Percentiles rank a stretch among this genome's conserved stretches.
phyloP scores from a whole-genome alignment of 2,797 vertebrate genomes.

The Hyperoplus immaculatus region DNA sequence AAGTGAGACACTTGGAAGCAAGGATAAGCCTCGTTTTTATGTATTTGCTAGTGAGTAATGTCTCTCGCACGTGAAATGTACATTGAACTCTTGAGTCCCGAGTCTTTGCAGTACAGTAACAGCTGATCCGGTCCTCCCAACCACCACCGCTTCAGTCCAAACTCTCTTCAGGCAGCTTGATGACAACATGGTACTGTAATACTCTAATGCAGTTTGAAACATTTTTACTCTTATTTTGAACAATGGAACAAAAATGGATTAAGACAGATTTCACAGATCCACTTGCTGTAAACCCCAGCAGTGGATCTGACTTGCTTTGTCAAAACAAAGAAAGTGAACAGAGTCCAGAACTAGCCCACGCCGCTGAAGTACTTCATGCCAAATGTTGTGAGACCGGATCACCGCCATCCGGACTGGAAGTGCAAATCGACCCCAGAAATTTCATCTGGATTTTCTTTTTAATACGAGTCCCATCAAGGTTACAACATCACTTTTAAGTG shows the following conservation, averaged over 20 bases:
- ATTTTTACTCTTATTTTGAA: constrained; percentile 27
- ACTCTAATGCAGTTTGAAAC: constrained; percentile 22
- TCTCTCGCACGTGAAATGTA: constrained; percentile 65
- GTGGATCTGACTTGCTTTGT: constrained; percentile 47
- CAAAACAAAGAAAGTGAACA: constrained; percentile 25
- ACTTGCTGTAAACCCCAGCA: constrained; percentile 32
- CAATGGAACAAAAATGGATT: constrained; percentile 40
- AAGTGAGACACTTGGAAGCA: constrained; percentile 82
- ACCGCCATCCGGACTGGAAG: constrained; percentile 59
- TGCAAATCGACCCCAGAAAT: constrained; percentile 69
- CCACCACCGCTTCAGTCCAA: constrained; percentile 1
- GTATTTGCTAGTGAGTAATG: constrained; percentile 58
- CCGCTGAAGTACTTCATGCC: constrained; percentile 57
- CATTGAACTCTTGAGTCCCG: constrained; percentile 31
- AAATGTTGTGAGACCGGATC: constrained; percentile 45
- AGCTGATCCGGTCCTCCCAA: constrained; percentile 21
- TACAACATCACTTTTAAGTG: constrained; percentile 14
- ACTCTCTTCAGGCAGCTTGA: constrained; percentile 22
- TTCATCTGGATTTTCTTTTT: constrained; percentile 30
- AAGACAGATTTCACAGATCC: constrained; percentile 58
- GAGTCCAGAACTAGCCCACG: constrained; percentile 32
- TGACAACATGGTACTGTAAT: constrained; percentile 29
- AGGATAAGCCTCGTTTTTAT: constrained; percentile 55
- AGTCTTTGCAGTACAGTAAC: constrained; percentile 43
- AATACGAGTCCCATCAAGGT: constrained; percentile 24